Evolutionary conservation across 1,140 invertebrate genomes (phyloP).

Genomic region (Bombus picipes): DNA sequence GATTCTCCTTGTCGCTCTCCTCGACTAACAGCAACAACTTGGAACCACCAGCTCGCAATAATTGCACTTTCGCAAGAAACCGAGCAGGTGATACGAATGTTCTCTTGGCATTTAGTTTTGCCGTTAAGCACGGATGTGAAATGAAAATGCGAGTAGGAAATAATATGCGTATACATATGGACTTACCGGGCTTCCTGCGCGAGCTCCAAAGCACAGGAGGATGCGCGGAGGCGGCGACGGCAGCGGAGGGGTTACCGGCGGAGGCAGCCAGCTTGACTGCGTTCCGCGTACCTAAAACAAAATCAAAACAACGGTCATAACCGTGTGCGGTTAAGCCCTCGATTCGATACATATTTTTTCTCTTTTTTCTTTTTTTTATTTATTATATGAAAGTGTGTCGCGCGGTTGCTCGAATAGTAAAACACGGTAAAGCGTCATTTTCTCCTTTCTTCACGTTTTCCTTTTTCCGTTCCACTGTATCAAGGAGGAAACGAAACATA

Average conservation of each 20-base stretch:
- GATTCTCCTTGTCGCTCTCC: too few relatives aligned
- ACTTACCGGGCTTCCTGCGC: slow-evolving; percentile 89
- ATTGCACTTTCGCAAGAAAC: not conserved
- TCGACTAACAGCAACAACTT: too few relatives aligned
- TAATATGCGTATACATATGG: slow-evolving; percentile 82
- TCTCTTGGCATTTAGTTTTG: not conserved
- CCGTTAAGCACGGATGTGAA: not conserved
- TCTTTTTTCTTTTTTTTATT: not conserved
- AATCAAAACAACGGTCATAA: not conserved
- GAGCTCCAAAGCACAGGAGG: slow-evolving; percentile 90
- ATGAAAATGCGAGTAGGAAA: slow-evolving; percentile 49
- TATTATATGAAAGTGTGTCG: not conserved
- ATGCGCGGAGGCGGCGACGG: slow-evolving; percentile 83
- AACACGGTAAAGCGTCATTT: not conserved
- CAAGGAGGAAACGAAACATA: not conserved
- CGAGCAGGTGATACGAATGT: not conserved
- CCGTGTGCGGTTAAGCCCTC: not conserved
- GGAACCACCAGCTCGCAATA: too few relatives aligned
- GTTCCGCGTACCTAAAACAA: slow-evolving; percentile 81
- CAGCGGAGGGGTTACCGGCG: slow-evolving; percentile 84
- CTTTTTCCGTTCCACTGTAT: not conserved
- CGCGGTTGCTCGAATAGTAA: not conserved
- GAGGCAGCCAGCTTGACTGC: slow-evolving; percentile 88
- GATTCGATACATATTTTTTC: not conserved
- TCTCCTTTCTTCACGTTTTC: not conserved